These are phyloP conservation scores for Lithophane semibrunnea DNA, from an alignment of 2,888 invertebrate genomes.

Conservation along the genomic window DNA sequence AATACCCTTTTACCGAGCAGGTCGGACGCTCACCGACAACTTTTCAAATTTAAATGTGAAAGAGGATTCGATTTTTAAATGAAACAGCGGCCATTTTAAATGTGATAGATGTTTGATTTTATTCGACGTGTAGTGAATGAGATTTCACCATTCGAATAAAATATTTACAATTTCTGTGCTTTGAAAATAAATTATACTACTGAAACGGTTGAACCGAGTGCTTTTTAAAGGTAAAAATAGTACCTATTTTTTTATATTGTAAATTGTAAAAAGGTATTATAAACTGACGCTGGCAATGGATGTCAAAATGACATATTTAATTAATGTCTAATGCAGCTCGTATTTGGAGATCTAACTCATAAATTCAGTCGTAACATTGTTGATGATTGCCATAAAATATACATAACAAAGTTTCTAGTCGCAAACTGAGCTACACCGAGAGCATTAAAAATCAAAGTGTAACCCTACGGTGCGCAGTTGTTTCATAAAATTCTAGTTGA, in stretches of 20 bases:
- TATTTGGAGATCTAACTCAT: constrained; percentile 56
- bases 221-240: constrained; percentile 17
- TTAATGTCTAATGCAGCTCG: constrained; percentile 49
- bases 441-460: constrained; percentile 69
- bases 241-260: not conserved
- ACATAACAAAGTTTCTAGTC: constrained; percentile 62
- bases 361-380: constrained; percentile 65
- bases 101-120: constrained; percentile 64
- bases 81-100: constrained; percentile 67
- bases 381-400: constrained; percentile 65
- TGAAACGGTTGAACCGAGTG: constrained; percentile 16
- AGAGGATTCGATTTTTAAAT: constrained; percentile 80
- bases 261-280: constrained; percentile 7
- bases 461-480: constrained; percentile 67
- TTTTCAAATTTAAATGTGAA: constrained; percentile 88
- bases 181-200: constrained; percentile 41
- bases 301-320: constrained; percentile 43
- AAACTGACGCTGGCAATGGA: constrained; percentile 15
- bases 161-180: constrained; percentile 39
- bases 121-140: constrained; percentile 58
- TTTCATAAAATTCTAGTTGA: constrained; percentile 77
- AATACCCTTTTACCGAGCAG: constrained; percentile 87
- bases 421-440: constrained; percentile 51
- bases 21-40: constrained; percentile 80
- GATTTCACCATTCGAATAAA: constrained; percentile 52